phyloP scores from a whole-genome alignment of 2,113 vertebrate species.

The Mormyrus iriodes region DNA sequence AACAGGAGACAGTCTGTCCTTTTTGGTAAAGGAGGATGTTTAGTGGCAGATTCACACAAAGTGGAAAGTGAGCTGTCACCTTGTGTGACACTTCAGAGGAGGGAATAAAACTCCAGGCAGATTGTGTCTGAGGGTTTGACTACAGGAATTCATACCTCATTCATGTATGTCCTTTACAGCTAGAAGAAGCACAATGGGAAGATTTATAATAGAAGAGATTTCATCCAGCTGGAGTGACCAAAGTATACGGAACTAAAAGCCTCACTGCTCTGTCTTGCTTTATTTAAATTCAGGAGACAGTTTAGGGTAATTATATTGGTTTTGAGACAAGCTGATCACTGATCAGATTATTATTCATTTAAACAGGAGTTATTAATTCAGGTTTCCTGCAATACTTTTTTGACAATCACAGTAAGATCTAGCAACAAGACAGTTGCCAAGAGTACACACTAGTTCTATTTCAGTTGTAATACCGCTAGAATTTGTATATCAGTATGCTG shows the following conservation, averaged over 20 bases:
- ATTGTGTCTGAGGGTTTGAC: not conserved
- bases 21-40: not conserved
- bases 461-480: not conserved
- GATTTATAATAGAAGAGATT: not conserved
- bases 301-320: not conserved
- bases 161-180: not conserved
- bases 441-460: not conserved
- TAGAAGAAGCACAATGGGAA: not conserved
- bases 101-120: not conserved
- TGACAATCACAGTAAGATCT: not conserved
- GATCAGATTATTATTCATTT: not conserved
- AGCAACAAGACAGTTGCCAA: not conserved
- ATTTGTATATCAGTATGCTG: not conserved
- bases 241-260: not conserved
- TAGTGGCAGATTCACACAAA: not conserved
- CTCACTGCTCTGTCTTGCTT: not conserved
- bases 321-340: not conserved
- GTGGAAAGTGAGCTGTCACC: not conserved
- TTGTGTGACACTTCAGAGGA: not conserved
- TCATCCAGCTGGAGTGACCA: not conserved
- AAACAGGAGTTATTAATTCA: not conserved
- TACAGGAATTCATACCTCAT: not conserved
- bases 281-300: not conserved
- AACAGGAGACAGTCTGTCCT: not conserved
- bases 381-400: not conserved